phyloP scores from a whole-genome alignment of 2,888 invertebrate species.

The Amphipyra berbera region DNA sequence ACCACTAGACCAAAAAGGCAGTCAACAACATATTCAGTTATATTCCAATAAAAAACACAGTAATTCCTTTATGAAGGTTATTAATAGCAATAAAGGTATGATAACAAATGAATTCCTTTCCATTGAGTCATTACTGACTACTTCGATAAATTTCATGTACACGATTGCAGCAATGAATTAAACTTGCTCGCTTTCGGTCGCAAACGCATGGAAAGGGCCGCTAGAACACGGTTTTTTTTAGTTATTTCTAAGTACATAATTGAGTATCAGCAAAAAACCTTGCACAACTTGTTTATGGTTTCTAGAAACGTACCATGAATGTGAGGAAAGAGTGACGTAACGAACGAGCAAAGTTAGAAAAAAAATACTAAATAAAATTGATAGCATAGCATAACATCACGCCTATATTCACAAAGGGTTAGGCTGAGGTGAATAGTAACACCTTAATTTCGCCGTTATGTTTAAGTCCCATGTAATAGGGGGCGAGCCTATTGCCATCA shows the following conservation, averaged over 20 bases:
- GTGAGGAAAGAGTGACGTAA: constrained; percentile 6
- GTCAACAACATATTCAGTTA: too few species aligned
- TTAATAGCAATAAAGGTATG: neutral
- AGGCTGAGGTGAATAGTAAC: too few species aligned
- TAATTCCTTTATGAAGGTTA: neutral
- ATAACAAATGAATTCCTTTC: neutral
- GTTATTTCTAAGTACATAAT: neutral
- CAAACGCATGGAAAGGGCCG: neutral
- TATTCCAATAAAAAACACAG: neutral
- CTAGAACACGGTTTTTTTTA: constrained; percentile 15
- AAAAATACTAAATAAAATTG: too few species aligned
- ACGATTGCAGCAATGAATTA: neutral
- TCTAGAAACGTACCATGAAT: constrained; percentile 15
- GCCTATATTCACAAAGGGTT: too few species aligned
- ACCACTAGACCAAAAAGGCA: too few species aligned
- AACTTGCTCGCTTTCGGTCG: neutral
- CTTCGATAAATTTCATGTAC: too few species aligned
- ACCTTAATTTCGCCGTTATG: too few species aligned
- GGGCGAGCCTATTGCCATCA: too few species aligned
- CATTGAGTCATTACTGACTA: neutral
- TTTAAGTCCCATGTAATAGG: too few species aligned
- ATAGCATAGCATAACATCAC: too few species aligned
- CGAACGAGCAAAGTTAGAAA: neutral
- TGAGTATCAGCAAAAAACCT: constrained; percentile 35
- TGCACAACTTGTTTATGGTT: constrained; percentile 33